phyloP scores from a whole-genome alignment of 1,140 invertebrate genomes.

The Lasioglossum baleicum region DNA sequence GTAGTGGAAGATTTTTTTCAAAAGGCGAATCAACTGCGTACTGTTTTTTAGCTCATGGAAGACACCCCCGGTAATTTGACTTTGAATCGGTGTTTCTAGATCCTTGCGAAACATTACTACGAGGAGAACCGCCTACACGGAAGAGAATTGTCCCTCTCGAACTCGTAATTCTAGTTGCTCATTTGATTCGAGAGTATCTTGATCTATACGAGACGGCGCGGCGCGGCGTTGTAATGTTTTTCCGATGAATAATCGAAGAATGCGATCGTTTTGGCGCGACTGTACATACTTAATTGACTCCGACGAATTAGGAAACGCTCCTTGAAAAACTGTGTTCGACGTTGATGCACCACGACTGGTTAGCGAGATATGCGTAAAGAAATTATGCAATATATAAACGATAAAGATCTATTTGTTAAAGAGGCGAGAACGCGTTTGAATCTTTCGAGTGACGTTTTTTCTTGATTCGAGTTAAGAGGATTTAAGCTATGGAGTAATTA shows the following conservation, averaged over 20 bases:
- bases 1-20: background rate
- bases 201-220: background rate
- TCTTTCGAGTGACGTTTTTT: constrained; percentile 42
- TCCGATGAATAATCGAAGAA: background rate
- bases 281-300: background rate
- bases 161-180: background rate
- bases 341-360: constrained; percentile 5
- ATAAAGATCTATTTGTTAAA: constrained; percentile 56
- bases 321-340: background rate
- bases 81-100: constrained; percentile 21
- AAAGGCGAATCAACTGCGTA: background rate
- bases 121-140: background rate
- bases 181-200: background rate
- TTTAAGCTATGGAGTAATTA: constrained; percentile 63
- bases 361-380: constrained; percentile 18
- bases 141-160: background rate
- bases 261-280: background rate
- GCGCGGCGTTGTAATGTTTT: background rate
- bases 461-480: constrained; percentile 36
- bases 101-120: background rate
- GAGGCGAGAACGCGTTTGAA: constrained; percentile 46
- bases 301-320: background rate
- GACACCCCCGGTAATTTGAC: constrained; percentile 6
- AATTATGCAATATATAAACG: constrained; percentile 34
- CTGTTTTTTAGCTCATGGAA: background rate